phyloP scores from a whole-genome alignment of 1,140 invertebrate species.

The Bemisia tabaci region DNA sequence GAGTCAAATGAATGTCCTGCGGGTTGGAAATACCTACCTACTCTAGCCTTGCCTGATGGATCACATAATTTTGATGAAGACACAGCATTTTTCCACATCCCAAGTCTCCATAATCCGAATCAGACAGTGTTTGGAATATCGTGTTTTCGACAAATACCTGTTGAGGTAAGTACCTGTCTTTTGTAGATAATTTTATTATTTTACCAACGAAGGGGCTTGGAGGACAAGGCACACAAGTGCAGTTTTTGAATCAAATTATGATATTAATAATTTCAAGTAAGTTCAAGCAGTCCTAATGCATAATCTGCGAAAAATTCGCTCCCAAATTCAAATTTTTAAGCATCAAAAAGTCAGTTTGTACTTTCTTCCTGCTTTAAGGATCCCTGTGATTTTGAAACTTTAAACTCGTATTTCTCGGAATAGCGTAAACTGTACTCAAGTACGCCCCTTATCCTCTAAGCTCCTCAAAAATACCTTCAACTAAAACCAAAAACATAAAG shows the following conservation, averaged over 20 bases:
- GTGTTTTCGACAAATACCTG: constrained; percentile 94
- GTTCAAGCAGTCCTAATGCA: background rate
- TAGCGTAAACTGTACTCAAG: no score
- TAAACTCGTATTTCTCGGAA: no score
- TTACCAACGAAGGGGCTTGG: background rate
- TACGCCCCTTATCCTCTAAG: background rate
- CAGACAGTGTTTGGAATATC: constrained; percentile 91
- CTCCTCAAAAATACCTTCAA: no score
- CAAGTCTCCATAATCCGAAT: constrained; percentile 65
- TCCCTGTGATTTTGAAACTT: background rate
- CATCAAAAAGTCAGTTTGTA: no score
- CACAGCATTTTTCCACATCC: constrained; percentile 92
- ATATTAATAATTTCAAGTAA: background rate
- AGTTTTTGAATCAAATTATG: background rate
- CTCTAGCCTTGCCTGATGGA: constrained; percentile 89
- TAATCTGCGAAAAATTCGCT: no score
- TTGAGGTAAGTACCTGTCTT: constrained; percentile 50
- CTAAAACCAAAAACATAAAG: no score
- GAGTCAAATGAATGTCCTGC: constrained; percentile 67
- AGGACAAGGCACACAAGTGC: background rate
- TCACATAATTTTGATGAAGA: constrained; percentile 95
- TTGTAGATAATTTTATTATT: background rate
- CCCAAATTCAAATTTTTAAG: no score
- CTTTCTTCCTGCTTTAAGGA: background rate
- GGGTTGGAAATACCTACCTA: constrained; percentile 90